Base-by-base conservation (phyloP, 2,888 invertebrate species). In the Cerceris ruficornis region DNA sequence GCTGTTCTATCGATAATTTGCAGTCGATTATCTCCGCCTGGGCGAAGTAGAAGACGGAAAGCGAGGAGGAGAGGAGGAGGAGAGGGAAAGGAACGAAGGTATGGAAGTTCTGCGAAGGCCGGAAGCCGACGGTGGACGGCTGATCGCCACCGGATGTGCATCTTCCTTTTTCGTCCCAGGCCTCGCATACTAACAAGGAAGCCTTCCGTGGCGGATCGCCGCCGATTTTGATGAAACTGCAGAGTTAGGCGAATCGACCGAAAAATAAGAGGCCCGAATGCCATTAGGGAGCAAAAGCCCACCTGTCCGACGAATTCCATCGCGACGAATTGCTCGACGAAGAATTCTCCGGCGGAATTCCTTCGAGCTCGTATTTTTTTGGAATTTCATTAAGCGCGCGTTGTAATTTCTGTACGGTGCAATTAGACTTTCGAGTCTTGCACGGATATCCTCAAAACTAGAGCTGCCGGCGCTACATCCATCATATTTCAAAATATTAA, bases 111-210 rank as follows among this genome's bases (percentile, higher is more conserved):
- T 85, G 78, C 81, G 90, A 91, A 91, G 86, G 83, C 88, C 90
- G 90, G 92, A 91, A 92, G 91, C 88, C 87, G 86, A 88, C 86
- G 85, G 86, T 89, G 88, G 88, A 89, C 90, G 89, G 86, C 85
- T 82, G 86, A 86, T 92, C 90, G 89, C 89, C 90, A 85, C 90
- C 91, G 91, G 92, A 92, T 91, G 91, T 89, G 89, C 90, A 91
- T 90, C 91, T 92, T 90, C 90, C 91, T 92, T 90, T 91, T 90
- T 86, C 87, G 86, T 86, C 87, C 82, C 83, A 82, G 86, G 82
- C 83, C 86, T 86, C 81, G 88, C 90, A 90, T 90, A 89, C 87
- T 89, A 87, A 90, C 70, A 61, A 58, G 78, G 43, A 74, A 70
- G 74, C 65, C 74, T 80, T 80, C 80, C 80, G 78, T 78, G 67